Conservation (phyloP, 2,113 vertebrate genomes). For the Gambusia affinis region DNA sequence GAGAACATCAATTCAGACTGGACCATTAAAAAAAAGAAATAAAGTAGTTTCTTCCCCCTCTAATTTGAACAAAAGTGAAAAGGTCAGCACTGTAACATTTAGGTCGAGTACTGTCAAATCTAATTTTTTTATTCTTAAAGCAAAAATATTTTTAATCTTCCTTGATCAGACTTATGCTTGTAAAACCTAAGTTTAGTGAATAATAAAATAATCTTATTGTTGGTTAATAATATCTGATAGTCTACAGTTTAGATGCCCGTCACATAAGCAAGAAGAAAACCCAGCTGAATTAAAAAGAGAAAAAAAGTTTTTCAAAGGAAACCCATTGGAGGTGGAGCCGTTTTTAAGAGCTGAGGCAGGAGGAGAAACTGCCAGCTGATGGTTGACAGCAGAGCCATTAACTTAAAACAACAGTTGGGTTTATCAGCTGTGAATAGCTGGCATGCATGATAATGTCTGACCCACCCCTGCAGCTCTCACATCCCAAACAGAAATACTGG, state of each 20-base stretch:
- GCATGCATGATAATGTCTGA: conserved; percentile 51
- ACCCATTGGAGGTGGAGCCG: no score
- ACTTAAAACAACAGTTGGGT: conserved; percentile 40
- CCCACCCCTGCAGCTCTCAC: conserved; percentile 44
- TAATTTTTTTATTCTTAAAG: no score
- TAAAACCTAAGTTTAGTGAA: no score
- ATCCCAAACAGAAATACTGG: conserved; percentile 25
- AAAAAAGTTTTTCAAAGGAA: not conserved
- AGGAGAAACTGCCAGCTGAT: not conserved
- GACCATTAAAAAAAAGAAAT: not conserved
- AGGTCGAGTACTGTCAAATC: no score
- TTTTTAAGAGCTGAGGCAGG: not conserved
- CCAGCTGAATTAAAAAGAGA: not conserved
- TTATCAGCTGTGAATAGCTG: conserved; percentile 65
- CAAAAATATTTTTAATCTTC: no score
- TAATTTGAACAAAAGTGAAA: not conserved
- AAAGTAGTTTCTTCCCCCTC: conserved; percentile 10
- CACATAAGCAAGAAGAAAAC: not conserved
- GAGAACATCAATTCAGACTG: conserved; percentile 33
- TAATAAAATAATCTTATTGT: no score
- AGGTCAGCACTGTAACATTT: no score
- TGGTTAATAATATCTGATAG: no score
- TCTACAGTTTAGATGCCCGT: no score
- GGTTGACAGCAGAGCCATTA: not conserved
- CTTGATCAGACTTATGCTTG: no score